These are phyloP conservation scores for Idaea straminata DNA, from an alignment of 2,888 invertebrate genomes.

Conservation along the genomic window DNA sequence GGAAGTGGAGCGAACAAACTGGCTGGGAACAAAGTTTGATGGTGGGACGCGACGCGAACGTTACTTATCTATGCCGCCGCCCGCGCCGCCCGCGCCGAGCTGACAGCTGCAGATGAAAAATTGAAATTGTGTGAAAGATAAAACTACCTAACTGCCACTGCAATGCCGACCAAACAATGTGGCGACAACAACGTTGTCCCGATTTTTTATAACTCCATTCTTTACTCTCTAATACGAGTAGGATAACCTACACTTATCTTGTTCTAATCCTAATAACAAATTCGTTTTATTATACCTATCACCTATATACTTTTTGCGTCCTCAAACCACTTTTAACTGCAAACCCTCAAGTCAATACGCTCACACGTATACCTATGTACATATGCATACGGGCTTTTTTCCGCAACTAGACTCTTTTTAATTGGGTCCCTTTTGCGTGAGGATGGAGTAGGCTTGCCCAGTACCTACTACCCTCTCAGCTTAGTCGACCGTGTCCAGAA, in stretches of 20 bases:
- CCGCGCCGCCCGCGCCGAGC: conserved; percentile 49
- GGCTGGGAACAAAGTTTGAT: conserved; percentile 72
- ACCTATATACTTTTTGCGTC: not conserved
- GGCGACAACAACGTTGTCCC: conserved; percentile 43
- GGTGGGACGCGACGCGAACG: conserved; percentile 66
- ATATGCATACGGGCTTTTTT: too few species aligned
- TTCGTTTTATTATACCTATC: not conserved
- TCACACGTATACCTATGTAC: too few species aligned
- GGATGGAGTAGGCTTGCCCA: too few species aligned
- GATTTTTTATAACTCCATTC: conserved; percentile 32
- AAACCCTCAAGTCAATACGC: too few species aligned
- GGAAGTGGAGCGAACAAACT: conserved; percentile 76
- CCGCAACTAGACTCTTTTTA: too few species aligned
- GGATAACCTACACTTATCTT: not conserved
- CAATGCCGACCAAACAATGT: conserved; percentile 67
- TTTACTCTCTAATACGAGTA: conserved; percentile 14
- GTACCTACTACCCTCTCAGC: too few species aligned
- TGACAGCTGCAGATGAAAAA: conserved; percentile 80
- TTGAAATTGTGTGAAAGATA: conserved; percentile 80
- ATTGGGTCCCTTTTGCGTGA: too few species aligned
- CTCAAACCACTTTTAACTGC: conserved; percentile 2
- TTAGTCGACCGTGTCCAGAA: too few species aligned
- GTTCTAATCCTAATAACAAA: not conserved
- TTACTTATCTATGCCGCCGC: conserved; percentile 71
- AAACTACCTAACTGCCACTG: conserved; percentile 75